Percentiles rank a stretch among this genome's conserved stretches.
Conservation (phyloP, 2,888 invertebrate genomes). For the Ophioninae sp. region DNA sequence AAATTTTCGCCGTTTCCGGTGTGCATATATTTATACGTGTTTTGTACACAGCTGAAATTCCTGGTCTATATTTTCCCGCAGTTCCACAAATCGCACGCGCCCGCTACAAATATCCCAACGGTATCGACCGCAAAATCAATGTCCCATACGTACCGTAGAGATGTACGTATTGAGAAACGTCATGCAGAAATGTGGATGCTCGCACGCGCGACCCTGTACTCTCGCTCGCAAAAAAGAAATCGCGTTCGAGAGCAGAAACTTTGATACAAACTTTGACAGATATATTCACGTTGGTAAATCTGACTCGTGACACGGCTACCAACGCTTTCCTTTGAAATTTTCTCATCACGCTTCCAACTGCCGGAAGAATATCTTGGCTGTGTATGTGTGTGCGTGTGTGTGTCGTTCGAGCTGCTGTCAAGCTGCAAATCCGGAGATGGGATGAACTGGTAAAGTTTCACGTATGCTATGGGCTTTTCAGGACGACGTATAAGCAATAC, state of each 20-base stretch:
- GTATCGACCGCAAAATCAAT: slow-evolving; percentile 42
- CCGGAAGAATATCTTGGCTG: not conserved
- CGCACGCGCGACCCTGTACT: not conserved
- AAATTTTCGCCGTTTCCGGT: not conserved
- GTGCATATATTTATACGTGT: slow-evolving; percentile 8
- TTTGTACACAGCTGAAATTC: slow-evolving; percentile 2
- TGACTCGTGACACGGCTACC: not conserved
- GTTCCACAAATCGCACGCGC: slow-evolving; percentile 17
- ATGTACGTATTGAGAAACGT: not conserved
- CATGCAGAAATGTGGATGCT: not conserved
- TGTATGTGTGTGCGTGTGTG: not conserved
- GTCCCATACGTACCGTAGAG: not conserved
- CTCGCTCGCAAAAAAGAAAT: not conserved
- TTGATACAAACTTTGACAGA: not conserved
- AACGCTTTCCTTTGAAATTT: not conserved
- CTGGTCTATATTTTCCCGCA: slow-evolving; percentile 1
- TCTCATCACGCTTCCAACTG: not conserved
- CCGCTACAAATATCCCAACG: not conserved
- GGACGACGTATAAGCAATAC: no score
- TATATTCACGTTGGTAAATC: not conserved
- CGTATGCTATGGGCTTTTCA: not conserved
- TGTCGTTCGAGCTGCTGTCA: not conserved
- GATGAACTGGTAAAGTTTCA: not conserved
- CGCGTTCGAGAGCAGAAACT: not conserved
- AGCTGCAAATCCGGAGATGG: not conserved